phyloP scores from a whole-genome alignment of 92 coral and sea anemone species.

The Porites rus region DNA sequence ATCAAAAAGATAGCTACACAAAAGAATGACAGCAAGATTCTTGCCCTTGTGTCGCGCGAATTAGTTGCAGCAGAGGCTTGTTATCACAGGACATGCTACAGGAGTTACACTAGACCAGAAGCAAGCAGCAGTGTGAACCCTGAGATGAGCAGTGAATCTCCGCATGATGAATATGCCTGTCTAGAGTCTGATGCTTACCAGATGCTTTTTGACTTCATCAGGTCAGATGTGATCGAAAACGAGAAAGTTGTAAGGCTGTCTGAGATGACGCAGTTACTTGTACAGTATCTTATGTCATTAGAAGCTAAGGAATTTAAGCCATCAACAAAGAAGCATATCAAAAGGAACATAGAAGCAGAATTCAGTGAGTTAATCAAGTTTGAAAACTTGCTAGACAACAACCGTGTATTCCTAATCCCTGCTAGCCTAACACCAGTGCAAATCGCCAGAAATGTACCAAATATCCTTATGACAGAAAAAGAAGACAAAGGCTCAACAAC shows the following conservation, averaged over 20 bases:
- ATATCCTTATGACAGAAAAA: slow-evolving; percentile 30
- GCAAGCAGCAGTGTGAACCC: slow-evolving; percentile 26
- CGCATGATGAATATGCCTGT: slow-evolving; percentile 47
- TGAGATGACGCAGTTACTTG: slow-evolving; percentile 38
- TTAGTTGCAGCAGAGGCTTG: slow-evolving; percentile 70
- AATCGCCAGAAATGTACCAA: slow-evolving; percentile 33
- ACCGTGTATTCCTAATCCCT: slow-evolving; percentile 30
- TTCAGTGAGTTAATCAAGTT: slow-evolving; percentile 37
- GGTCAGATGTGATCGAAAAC: slow-evolving; percentile 47
- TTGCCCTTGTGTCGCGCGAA: slow-evolving; percentile 58
- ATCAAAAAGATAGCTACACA: slow-evolving; percentile 46
- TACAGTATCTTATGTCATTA: slow-evolving; percentile 39
- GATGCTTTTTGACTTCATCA: slow-evolving; percentile 56
- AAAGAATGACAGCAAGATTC: slow-evolving; percentile 53
- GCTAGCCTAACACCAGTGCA: slow-evolving; percentile 40
- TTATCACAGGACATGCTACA: slow-evolving; percentile 65
- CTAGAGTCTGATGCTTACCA: slow-evolving; percentile 53
- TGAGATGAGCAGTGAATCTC: slow-evolving; percentile 22
- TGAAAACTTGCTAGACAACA: slow-evolving; percentile 44
- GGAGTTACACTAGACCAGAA: slow-evolving; percentile 55
- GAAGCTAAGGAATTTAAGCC: slow-evolving; percentile 44
- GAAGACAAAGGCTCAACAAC: slow-evolving; percentile 24
- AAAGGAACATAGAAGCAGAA: slow-evolving; percentile 50
- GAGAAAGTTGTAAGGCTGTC: slow-evolving; percentile 50
- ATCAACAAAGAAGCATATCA: slow-evolving; percentile 57